phyloP scores from a whole-genome alignment of 2,797 vertebrate genomes.

The Thunnus albacares region DNA sequence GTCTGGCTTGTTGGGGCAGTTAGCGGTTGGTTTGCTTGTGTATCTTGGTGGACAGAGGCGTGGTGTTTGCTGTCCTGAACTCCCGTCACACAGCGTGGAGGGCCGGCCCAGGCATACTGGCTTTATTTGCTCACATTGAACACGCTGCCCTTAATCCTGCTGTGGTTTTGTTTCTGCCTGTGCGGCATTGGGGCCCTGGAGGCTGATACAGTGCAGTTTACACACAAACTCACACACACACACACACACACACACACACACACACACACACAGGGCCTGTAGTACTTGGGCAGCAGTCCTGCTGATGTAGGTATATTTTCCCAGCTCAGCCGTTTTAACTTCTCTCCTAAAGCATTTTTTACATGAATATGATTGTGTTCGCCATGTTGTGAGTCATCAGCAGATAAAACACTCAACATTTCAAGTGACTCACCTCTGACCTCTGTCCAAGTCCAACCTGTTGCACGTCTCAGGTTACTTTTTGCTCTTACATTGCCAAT shows the following conservation, averaged over 20 bases:
- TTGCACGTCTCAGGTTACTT: not conserved
- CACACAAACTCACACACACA: conserved; percentile 1
- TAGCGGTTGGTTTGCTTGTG: conserved; percentile 28
- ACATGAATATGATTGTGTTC: conserved; percentile 12
- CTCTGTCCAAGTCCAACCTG: not conserved
- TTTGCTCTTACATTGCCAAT: too few relatives aligned
- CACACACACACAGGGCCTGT: conserved; percentile 35
- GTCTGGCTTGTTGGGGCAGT: not conserved
- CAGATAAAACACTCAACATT: conserved; percentile 19
- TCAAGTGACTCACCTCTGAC: not conserved
- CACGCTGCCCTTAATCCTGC: conserved; percentile 72
- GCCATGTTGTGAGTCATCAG: not conserved
- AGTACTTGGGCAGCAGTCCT: conserved; percentile 22
- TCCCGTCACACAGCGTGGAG: conserved; percentile 27
- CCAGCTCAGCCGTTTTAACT: conserved; percentile 38
- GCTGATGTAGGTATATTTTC: conserved; percentile 59
- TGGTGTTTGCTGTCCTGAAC: conserved; percentile 30
- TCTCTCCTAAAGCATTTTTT: conserved; percentile 23
- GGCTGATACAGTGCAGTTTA: conserved; percentile 50
- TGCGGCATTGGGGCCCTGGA: conserved; percentile 65
- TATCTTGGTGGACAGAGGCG: conserved; percentile 22
- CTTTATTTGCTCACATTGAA: conserved; percentile 69
- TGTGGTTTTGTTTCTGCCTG: conserved; percentile 70
- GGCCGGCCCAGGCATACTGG: conserved; percentile 59
- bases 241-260: too few relatives aligned